phyloP scores from a whole-genome alignment of 1,140 invertebrate species.

The Ceratina australensis region DNA sequence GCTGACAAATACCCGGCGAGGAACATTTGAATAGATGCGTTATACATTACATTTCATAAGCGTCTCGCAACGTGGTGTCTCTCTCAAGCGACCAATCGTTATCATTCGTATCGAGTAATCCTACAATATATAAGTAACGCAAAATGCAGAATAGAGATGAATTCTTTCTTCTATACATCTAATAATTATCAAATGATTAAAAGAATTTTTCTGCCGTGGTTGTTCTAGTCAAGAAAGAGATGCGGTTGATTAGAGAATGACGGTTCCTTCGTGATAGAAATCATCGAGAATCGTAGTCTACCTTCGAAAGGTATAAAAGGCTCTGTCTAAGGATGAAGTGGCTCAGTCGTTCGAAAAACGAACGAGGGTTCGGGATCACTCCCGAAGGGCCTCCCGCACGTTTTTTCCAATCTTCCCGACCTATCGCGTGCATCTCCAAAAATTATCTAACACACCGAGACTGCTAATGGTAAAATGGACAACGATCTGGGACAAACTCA shows the following conservation, averaged over 20 bases:
- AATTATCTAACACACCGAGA: not conserved
- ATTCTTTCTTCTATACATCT: not conserved
- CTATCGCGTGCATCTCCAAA: not conserved
- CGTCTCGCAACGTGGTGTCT: not conserved
- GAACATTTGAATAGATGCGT: not conserved
- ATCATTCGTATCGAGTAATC: not conserved
- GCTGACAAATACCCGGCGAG: not conserved
- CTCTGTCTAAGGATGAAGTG: slow-evolving; percentile 35
- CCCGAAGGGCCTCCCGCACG: not conserved
- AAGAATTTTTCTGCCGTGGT: not conserved
- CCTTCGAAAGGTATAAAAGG: slow-evolving; percentile 39
- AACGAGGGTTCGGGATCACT: slow-evolving; percentile 37
- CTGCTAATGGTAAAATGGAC: too few species aligned
- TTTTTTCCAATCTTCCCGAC: not conserved
- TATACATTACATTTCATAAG: slow-evolving; percentile 8
- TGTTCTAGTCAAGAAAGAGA: not conserved
- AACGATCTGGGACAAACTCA: too few species aligned
- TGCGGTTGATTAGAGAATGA: not conserved
- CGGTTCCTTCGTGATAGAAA: not conserved
- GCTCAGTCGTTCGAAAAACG: slow-evolving; percentile 46
- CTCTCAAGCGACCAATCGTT: too few species aligned
- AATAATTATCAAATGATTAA: not conserved
- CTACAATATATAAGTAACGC: not conserved
- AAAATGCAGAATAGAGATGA: not conserved
- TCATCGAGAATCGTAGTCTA: not conserved